phyloP scores from a whole-genome alignment of 1,140 invertebrate genomes.

The Drosophila eugracilis region DNA sequence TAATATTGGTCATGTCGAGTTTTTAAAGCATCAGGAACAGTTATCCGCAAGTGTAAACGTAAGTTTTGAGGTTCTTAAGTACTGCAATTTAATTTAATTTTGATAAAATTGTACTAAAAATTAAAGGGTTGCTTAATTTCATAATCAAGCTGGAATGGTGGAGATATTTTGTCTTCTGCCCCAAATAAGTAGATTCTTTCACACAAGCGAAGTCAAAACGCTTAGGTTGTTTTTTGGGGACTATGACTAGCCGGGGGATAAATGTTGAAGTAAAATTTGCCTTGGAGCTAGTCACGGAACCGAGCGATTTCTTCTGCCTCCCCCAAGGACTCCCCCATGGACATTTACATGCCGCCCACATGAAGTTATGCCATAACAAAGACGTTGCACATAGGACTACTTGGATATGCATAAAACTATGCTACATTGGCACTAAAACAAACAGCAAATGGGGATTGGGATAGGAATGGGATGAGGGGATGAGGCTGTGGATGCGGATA shows the following conservation, averaged over 20 bases:
- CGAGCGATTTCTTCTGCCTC: neutral
- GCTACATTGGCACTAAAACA: conserved; percentile 82
- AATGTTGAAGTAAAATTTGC: conserved; percentile 59
- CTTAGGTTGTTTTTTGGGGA: conserved; percentile 42
- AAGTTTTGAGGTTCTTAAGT: neutral
- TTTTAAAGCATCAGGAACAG: neutral
- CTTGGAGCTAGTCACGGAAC: conserved; percentile 26
- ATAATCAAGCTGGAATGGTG: neutral
- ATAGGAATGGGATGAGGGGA: neutral
- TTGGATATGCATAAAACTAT: conserved; percentile 81
- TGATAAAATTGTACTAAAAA: neutral
- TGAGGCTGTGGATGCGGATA: conserved; percentile 5
- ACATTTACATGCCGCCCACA: conserved; percentile 59
- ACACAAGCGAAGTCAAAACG: conserved; percentile 28
- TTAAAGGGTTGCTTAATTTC: too few relatives aligned
- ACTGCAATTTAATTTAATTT: neutral
- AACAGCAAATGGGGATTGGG: conserved; percentile 65
- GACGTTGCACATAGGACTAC: conserved; percentile 69
- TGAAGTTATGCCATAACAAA: conserved; percentile 71
- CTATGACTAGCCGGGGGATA: neutral
- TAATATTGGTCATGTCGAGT: neutral
- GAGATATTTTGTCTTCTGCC: neutral
- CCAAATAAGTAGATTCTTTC: conserved; percentile 1
- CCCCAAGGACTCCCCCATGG: conserved; percentile 32
- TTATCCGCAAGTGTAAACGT: neutral